Percentiles rank a stretch among this genome's conserved stretches.
phyloP scores from a whole-genome alignment of 2,113 vertebrate genomes.

The Panthera uncia region DNA sequence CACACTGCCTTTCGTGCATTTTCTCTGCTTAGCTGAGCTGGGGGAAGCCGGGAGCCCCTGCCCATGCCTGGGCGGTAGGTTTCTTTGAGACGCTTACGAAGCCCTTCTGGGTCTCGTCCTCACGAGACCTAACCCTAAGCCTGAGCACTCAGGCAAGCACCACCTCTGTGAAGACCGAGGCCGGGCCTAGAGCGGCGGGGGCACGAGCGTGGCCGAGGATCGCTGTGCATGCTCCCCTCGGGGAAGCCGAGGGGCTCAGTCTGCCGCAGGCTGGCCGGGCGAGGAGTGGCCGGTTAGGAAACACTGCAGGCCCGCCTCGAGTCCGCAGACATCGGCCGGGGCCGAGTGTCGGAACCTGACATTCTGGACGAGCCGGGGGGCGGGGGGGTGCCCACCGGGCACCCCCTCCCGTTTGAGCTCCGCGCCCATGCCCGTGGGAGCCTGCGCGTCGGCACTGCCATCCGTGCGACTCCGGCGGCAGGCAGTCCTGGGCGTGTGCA shows the following conservation, averaged over 20 bases:
- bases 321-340: neutral
- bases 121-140: neutral
- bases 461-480: neutral
- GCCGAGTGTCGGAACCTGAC: neutral
- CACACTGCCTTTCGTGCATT: neutral
- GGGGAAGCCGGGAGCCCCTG: neutral
- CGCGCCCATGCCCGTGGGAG: neutral
- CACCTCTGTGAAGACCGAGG: neutral
- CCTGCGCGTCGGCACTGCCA: fast-evolving
- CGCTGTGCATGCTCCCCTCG: no score
- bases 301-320: neutral
- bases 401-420: neutral
- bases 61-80: neutral
- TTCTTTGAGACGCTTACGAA: neutral
- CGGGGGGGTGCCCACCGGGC: neutral
- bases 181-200: neutral
- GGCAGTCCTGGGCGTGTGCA: neutral
- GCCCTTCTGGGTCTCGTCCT: neutral
- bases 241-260: no score
- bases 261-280: neutral
- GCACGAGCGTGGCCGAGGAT: no score
- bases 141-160: neutral
- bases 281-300: neutral
- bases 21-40: neutral
- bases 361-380: neutral